Conservation (phyloP, 2,113 vertebrate genomes). For the Tragulus kanchil region DNA sequence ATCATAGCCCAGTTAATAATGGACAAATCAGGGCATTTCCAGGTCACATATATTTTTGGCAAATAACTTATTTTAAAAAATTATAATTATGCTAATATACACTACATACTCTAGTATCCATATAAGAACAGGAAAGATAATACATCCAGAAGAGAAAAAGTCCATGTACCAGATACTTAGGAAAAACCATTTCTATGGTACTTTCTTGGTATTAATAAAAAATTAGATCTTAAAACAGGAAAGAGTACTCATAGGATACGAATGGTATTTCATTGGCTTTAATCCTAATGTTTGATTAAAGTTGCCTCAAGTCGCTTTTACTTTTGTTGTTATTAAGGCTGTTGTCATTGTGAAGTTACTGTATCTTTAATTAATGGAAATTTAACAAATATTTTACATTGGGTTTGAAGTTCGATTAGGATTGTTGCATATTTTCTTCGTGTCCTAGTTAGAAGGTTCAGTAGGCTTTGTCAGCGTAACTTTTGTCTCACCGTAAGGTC, state of each 20-base stretch:
- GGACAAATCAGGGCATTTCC: neutral
- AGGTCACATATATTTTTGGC: neutral
- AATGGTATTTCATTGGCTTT: neutral
- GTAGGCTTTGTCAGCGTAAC: neutral
- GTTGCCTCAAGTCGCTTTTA: neutral
- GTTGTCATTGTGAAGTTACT: neutral
- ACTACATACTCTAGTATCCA: neutral
- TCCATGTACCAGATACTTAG: neutral
- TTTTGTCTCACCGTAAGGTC: neutral
- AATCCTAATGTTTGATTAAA: constrained; percentile 3
- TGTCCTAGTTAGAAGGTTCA: neutral
- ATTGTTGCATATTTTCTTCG: neutral
- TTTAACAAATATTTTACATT: constrained; percentile 10
- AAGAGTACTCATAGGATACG: neutral
- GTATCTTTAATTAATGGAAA: constrained; percentile 39
- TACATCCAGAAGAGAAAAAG: neutral
- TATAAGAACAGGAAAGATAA: neutral
- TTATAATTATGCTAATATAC: neutral
- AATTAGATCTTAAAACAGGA: neutral
- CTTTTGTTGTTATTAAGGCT: neutral
- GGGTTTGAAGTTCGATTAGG: neutral
- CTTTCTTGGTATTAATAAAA: neutral
- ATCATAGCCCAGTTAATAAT: neutral
- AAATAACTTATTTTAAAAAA: neutral
- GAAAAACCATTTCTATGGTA: neutral